Evolutionary conservation across 2,888 invertebrate species (phyloP).

Genomic region (Nephrotoma guestfalica): DNA sequence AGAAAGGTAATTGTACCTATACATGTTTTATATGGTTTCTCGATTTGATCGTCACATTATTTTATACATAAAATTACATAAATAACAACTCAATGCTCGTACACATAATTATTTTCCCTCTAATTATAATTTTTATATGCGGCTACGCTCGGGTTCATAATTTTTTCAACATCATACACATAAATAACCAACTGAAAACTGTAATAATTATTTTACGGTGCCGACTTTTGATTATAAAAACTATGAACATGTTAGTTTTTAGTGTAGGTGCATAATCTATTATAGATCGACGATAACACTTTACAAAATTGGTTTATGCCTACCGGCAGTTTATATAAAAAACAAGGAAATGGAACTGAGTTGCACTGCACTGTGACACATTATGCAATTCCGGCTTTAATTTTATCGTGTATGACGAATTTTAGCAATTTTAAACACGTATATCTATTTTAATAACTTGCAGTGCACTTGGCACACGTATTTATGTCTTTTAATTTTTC

Average conservation of each 20-base stretch:
- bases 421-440: too few relatives aligned
- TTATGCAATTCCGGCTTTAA: too few relatives aligned
- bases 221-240: neutral
- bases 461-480: too few relatives aligned
- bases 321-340: neutral
- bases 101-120: neutral
- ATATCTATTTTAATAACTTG: too few relatives aligned
- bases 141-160: neutral
- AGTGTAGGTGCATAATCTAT: neutral
- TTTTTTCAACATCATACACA: neutral
- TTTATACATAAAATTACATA: neutral
- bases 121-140: neutral
- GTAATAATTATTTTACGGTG: neutral
- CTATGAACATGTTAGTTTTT: neutral
- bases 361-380: neutral
- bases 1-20: neutral
- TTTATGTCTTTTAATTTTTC: too few relatives aligned
- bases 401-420: neutral
- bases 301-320: neutral
- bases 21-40: neutral
- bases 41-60: neutral
- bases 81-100: neutral
- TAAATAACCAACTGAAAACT: neutral
- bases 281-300: neutral
- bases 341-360: neutral